phyloP scores from a whole-genome alignment of 2,888 invertebrate genomes.

The Drosophila tripunctata region DNA sequence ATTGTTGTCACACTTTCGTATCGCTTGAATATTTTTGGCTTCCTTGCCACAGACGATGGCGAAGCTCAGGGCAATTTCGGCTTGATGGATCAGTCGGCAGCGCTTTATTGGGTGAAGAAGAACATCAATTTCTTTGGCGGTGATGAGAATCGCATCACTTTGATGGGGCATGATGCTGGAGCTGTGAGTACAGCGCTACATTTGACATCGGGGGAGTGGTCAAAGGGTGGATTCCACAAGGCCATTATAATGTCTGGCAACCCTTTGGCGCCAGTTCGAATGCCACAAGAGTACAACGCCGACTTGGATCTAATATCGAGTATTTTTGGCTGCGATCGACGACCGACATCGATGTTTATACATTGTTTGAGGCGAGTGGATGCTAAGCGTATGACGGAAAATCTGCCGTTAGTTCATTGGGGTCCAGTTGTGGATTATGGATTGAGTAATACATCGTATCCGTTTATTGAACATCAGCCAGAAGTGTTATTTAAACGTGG shows the following conservation, averaged over 20 bases:
- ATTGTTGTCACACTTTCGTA: conserved; percentile 92
- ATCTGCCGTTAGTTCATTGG: conserved; percentile 88
- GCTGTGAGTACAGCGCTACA: conserved; percentile 92
- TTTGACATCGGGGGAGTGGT: conserved; percentile 87
- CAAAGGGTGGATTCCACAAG: conserved; percentile 88
- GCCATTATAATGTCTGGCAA: conserved; percentile 93
- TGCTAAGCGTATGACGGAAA: conserved; percentile 86
- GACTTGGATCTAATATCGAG: conserved; percentile 88
- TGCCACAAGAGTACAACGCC: conserved; percentile 87
- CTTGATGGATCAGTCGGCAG: conserved; percentile 92
- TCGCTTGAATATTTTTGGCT: conserved; percentile 92
- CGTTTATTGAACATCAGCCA: conserved; percentile 89
- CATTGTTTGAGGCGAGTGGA: conserved; percentile 88
- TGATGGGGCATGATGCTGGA: conserved; percentile 92
- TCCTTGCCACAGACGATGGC: conserved; percentile 91
- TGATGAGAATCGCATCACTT: conserved; percentile 89
- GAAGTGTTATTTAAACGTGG: conserved; percentile 87
- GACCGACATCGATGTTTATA: conserved; percentile 88
- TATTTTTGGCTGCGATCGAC: conserved; percentile 88
- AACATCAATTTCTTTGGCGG: conserved; percentile 91
- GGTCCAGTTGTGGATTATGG: conserved; percentile 91
- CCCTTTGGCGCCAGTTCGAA: conserved; percentile 87
- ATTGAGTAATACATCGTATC: conserved; percentile 87
- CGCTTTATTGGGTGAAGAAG: conserved; percentile 90
- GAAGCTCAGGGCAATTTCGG: conserved; percentile 92